phyloP scores from a whole-genome alignment of 2,888 invertebrate species.

The Cacoxenus indagator region DNA sequence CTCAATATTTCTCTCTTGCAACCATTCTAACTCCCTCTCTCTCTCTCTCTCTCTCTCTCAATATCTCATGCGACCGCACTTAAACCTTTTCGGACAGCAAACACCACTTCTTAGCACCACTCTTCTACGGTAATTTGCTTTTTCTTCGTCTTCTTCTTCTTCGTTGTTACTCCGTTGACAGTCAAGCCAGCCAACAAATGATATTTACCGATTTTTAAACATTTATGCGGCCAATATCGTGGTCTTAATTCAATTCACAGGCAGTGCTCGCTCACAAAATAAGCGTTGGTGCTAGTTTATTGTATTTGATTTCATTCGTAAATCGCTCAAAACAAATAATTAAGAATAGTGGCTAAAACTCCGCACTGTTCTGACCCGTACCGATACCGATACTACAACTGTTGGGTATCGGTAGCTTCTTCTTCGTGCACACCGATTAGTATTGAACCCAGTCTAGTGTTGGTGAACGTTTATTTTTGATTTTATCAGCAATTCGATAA shows the following conservation, averaged over 20 bases:
- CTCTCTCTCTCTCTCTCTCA: neutral
- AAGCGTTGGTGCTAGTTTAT: neutral
- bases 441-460: neutral
- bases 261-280: neutral
- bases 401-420: neutral
- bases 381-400: neutral
- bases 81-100: too few relatives aligned
- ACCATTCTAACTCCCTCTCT: neutral
- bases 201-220: neutral
- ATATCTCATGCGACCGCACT: too few relatives aligned
- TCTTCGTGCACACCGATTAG: neutral
- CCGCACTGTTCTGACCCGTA: neutral
- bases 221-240: neutral
- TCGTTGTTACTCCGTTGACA: too few relatives aligned
- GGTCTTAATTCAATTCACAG: constrained; percentile 1
- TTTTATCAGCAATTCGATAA: too few relatives aligned
- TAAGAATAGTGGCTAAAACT: neutral
- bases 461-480: neutral
- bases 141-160: too few relatives aligned
- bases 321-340: constrained; percentile 7
- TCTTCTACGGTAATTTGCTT: too few relatives aligned
- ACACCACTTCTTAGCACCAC: too few relatives aligned
- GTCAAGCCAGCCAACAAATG: neutral
- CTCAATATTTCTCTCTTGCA: too few relatives aligned
- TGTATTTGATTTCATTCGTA: neutral